Conservation (phyloP, 2,888 invertebrate genomes). For the Cephus rjabovi region DNA sequence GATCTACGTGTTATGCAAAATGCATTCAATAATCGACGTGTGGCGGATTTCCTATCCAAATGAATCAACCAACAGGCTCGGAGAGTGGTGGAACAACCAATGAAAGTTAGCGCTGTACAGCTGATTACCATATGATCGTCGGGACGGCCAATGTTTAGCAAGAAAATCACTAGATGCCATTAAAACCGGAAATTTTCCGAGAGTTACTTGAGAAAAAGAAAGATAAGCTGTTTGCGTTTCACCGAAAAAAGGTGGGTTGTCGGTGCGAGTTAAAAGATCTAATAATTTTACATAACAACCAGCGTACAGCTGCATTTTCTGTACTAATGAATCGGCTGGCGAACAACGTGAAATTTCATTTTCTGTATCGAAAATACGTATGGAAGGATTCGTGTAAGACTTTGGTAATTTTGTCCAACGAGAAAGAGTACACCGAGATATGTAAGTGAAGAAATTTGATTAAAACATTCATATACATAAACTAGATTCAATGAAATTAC, state of each 20-base stretch:
- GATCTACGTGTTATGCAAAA: background rate
- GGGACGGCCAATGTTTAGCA: conserved; percentile 36
- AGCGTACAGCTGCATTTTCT: background rate
- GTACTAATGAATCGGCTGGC: background rate
- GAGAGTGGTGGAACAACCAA: background rate
- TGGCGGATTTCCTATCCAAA: background rate
- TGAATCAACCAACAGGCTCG: background rate
- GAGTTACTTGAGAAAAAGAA: background rate
- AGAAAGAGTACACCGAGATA: background rate
- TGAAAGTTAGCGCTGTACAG: conserved; percentile 35
- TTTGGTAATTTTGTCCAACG: background rate
- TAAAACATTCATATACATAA: background rate
- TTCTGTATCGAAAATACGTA: background rate
- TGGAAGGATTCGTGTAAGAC: background rate
- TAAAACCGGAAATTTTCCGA: background rate
- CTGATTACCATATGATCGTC: conserved; percentile 60
- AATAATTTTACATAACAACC: background rate
- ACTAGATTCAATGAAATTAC: background rate
- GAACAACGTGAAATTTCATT: background rate
- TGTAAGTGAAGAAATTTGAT: background rate
- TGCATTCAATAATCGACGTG: background rate
- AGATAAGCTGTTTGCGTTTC: background rate
- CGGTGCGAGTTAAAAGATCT: background rate
- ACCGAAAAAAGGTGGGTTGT: background rate
- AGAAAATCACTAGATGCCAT: conserved; percentile 17